A percentile compares a stretch with the other conserved stretches of the same genome.
phyloP scores from a whole-genome alignment of 1,140 invertebrate species.

The Hylaeus volcanicus region DNA sequence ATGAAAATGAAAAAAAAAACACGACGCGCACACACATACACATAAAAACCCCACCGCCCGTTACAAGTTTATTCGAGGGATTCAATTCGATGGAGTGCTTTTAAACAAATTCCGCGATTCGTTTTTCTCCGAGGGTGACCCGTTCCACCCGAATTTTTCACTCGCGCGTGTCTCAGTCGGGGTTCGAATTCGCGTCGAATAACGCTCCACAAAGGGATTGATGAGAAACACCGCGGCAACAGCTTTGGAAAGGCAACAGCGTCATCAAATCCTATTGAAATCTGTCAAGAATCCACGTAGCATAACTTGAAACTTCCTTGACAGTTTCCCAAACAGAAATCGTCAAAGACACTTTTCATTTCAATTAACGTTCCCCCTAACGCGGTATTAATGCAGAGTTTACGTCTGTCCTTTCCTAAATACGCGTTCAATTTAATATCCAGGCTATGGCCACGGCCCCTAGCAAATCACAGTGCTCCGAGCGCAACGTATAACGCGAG shows the following conservation, averaged over 20 bases:
- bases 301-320: no score
- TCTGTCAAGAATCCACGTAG: no score
- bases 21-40: no score
- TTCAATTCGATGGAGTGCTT: background rate
- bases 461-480: constrained; percentile 11
- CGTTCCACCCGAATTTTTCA: background rate
- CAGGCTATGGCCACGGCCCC: background rate
- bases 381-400: background rate
- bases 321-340: no score
- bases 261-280: no score
- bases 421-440: constrained; percentile 27
- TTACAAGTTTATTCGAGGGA: background rate
- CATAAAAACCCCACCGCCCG: no score
- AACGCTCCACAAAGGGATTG: constrained; percentile 16
- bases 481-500: constrained; percentile 20
- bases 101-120: constrained; percentile 10
- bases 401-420: constrained; percentile 17
- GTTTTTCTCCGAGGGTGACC: background rate
- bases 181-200: constrained; percentile 12
- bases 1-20: background rate
- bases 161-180: constrained; percentile 3
- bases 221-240: background rate
- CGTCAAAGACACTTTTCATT: no score
- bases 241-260: no score
- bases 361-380: no score